These are phyloP conservation scores for Drosophila lacicola DNA, from an alignment of 2,888 invertebrate species.

Conservation along the genomic window DNA sequence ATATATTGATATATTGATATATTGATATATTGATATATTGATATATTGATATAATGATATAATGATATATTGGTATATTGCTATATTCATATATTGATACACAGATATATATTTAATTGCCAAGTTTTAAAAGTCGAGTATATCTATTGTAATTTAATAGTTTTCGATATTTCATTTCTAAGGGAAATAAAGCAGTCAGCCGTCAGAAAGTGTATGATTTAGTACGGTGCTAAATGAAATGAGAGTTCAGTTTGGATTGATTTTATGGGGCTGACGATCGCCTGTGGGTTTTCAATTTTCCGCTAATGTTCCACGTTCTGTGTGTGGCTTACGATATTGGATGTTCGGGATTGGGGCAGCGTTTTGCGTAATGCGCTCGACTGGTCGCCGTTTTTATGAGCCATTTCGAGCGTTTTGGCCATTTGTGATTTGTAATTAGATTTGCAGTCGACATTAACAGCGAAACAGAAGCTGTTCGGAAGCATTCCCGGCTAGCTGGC, in stretches of 20 bases:
- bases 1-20: too few species aligned
- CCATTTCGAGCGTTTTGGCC: slow-evolving; percentile 71
- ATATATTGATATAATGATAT: too few species aligned
- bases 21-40: too few species aligned
- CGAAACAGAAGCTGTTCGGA: slow-evolving; percentile 43
- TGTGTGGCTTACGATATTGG: slow-evolving; percentile 35
- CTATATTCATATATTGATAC: too few species aligned
- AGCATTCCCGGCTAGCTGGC: slow-evolving; percentile 23
- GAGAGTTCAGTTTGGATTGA: slow-evolving; percentile 4
- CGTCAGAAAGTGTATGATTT: slow-evolving; percentile 2
- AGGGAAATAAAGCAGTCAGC: not conserved
- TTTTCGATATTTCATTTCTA: not conserved
- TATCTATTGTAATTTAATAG: too few species aligned
- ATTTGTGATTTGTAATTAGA: slow-evolving; percentile 79
- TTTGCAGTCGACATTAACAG: slow-evolving; percentile 57
- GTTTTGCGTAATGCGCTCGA: slow-evolving; percentile 76
- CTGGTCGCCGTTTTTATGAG: slow-evolving; percentile 67
- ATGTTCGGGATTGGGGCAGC: slow-evolving; percentile 55
- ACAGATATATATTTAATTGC: too few species aligned
- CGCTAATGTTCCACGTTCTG: slow-evolving; percentile 49
- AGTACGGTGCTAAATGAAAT: not conserved
- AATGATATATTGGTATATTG: too few species aligned
- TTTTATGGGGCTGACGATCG: slow-evolving; percentile 48
- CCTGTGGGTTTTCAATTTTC: slow-evolving; percentile 67
- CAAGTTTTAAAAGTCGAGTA: too few species aligned